Evolutionary conservation across 2,888 invertebrate species (phyloP).

Genomic region (Dicyrtoma fusca): DNA sequence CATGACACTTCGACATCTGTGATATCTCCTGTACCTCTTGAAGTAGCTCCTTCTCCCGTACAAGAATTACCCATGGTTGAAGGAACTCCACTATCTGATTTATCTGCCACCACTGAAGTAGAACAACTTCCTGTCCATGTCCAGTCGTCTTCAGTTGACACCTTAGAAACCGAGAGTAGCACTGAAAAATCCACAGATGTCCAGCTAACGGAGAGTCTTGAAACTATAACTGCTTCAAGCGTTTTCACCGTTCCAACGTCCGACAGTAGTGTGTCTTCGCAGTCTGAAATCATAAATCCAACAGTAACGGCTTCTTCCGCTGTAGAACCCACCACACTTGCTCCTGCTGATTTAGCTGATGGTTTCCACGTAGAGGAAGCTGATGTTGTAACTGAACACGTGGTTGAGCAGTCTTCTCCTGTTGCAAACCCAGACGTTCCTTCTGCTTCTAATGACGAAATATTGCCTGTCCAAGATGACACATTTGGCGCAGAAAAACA

Average conservation of each 20-base stretch:
- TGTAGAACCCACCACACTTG: neutral
- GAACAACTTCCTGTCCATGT: conserved; percentile 7
- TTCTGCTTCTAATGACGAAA: too few species aligned
- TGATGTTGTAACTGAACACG: too few species aligned
- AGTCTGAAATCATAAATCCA: conserved; percentile 13
- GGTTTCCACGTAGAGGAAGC: too few species aligned
- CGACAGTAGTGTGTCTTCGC: neutral
- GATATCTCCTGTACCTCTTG: neutral
- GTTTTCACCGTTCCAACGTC: neutral
- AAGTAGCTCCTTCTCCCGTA: neutral
- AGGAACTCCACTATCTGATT: conserved; percentile 26
- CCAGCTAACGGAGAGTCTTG: conserved; percentile 3
- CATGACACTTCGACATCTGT: neutral
- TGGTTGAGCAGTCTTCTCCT: too few species aligned
- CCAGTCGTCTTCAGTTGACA: neutral
- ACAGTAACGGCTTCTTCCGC: neutral
- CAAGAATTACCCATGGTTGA: neutral
- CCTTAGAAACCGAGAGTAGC: neutral
- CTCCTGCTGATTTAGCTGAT: neutral
- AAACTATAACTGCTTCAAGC: neutral
- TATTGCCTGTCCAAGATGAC: too few species aligned
- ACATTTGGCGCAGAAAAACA: too few species aligned
- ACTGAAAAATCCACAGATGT: neutral
- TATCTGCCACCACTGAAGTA: neutral
- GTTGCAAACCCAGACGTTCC: too few species aligned